A percentile compares a stretch with the other conserved stretches of the same genome.
Evolutionary conservation across 2,888 invertebrate species (phyloP).

Genomic region (Agrochola lychnidis): DNA sequence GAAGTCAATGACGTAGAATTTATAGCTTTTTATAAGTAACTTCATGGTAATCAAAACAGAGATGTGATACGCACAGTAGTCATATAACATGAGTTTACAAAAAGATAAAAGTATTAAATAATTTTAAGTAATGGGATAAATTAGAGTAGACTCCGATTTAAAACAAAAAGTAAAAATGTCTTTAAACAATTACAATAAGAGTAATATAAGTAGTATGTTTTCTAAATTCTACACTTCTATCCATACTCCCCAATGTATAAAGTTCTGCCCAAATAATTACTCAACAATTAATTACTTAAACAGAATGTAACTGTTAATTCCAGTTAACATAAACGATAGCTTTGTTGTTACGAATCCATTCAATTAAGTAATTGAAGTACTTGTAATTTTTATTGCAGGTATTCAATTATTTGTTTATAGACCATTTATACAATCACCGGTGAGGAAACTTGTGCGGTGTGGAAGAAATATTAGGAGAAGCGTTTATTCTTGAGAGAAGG

Average conservation of each 20-base stretch:
- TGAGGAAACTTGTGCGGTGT: conserved; percentile 1
- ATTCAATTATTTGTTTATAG: conserved; percentile 42
- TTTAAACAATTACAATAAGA: not conserved
- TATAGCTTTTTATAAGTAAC: conserved; percentile 6
- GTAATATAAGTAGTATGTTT: not conserved
- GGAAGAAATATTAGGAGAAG: not conserved
- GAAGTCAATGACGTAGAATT: conserved; percentile 16
- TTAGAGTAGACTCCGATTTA: not conserved
- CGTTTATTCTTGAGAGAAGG: not conserved
- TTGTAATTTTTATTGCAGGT: conserved; percentile 35
- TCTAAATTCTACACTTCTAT: not conserved
- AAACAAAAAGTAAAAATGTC: not conserved
- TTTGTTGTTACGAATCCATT: conserved; percentile 42
- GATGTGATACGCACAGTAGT: not conserved
- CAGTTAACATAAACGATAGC: conserved; percentile 27
- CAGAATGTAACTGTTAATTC: conserved; percentile 31
- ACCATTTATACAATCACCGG: conserved; percentile 22
- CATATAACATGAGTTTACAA: not conserved
- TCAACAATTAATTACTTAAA: conserved; percentile 44
- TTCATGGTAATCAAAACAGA: conserved; percentile 18
- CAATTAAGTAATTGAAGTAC: conserved; percentile 48
- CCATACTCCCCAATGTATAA: not conserved
- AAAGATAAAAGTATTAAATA: not conserved
- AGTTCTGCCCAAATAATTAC: conserved; percentile 19
- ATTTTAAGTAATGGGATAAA: not conserved